These are phyloP conservation scores for Poeciliopsis retropinna DNA, from an alignment of 2,113 vertebrate species.

Conservation along the genomic window DNA sequence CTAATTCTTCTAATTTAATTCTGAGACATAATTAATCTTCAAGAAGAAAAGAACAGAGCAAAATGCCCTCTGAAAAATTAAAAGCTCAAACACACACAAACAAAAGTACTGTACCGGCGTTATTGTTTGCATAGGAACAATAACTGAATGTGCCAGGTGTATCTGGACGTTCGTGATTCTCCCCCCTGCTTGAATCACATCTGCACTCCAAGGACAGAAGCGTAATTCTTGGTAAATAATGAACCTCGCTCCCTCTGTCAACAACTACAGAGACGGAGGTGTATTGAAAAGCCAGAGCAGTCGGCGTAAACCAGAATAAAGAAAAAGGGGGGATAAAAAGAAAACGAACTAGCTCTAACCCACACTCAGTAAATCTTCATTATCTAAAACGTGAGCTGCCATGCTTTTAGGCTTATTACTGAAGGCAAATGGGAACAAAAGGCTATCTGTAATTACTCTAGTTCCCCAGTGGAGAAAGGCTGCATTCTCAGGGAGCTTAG, in stretches of 20 bases:
- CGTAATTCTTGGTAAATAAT: background rate
- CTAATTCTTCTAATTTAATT: background rate
- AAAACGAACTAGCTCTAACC: slow-evolving; percentile 37
- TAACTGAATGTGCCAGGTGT: slow-evolving; percentile 31
- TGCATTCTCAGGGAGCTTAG: slow-evolving; percentile 70
- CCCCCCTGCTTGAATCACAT: background rate
- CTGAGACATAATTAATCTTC: background rate
- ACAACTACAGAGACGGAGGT: background rate
- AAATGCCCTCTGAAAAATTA: background rate
- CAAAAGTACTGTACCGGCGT: background rate
- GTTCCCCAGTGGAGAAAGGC: slow-evolving; percentile 62
- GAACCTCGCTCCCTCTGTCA: background rate
- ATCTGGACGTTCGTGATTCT: slow-evolving; percentile 26
- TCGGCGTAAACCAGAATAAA: background rate
- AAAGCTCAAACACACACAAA: slow-evolving; percentile 5
- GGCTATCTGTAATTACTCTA: slow-evolving; percentile 70
- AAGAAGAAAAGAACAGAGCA: background rate
- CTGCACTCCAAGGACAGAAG: slow-evolving; percentile 10
- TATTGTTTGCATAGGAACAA: slow-evolving; percentile 31
- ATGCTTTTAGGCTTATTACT: slow-evolving; percentile 68
- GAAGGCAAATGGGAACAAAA: slow-evolving; percentile 67
- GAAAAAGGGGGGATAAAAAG: slow-evolving; percentile 2
- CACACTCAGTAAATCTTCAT: slow-evolving; percentile 54
- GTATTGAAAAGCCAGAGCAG: slow-evolving; percentile 11
- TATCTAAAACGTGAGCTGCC: slow-evolving; percentile 54